Evolutionary conservation across 23 tunicate genomes (phyloP).

Genomic region (Trididemnum nubilum): DNA sequence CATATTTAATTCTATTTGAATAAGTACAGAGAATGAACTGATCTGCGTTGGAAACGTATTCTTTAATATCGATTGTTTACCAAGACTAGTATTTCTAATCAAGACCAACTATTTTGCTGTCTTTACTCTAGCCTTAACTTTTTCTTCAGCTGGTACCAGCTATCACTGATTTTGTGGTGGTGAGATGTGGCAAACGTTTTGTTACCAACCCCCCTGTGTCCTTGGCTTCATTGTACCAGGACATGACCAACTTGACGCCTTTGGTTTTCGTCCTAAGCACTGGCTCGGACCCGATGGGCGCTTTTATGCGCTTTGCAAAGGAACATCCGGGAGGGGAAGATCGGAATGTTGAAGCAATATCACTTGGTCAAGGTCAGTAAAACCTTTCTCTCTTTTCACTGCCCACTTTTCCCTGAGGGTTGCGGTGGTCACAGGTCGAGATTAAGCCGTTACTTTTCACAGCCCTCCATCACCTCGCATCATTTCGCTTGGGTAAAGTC

Average conservation of each 20-base stretch:
- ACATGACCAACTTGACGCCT: conserved; percentile 67
- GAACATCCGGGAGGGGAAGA: conserved; percentile 37
- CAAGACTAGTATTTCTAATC: too few species aligned
- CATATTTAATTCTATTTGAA: too few species aligned
- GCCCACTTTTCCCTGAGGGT: not conserved
- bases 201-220: conserved; percentile 74
- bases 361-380: conserved; percentile 86
- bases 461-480: too few species aligned
- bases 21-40: too few species aligned
- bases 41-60: too few species aligned
- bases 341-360: conserved; percentile 72
- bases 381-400: too few species aligned
- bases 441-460: too few species aligned
- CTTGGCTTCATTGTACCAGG: conserved; percentile 62
- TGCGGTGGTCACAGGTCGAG: not conserved
- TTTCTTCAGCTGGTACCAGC: conserved; percentile 57
- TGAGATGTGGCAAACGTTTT: conserved; percentile 61
- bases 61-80: too few species aligned
- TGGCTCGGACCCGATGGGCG: conserved; percentile 95
- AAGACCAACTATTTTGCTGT: too few species aligned
- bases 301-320: conserved; percentile 74
- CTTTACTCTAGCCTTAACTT: too few species aligned
- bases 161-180: conserved; percentile 71
- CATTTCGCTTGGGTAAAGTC: too few species aligned
- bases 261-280: conserved; percentile 91